Conservation (phyloP, 2,888 invertebrate species). For the Hetaerina titia region DNA sequence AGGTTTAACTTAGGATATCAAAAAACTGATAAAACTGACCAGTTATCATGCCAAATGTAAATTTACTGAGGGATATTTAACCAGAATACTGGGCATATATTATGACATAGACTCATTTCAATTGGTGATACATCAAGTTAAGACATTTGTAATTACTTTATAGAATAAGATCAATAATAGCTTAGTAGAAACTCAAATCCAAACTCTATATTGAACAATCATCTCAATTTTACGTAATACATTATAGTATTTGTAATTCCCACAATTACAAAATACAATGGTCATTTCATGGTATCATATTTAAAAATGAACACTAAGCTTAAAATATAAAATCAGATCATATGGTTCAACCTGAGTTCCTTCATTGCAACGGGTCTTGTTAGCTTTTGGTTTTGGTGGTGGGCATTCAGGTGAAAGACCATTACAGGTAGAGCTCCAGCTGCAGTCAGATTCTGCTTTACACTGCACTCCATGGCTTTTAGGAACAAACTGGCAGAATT, state of each 20-base stretch:
- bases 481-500: constrained; percentile 88
- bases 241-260: too few relatives aligned
- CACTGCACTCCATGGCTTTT: constrained; percentile 84
- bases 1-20: too few relatives aligned
- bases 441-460: constrained; percentile 93
- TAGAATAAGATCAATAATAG: too few relatives aligned
- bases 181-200: too few relatives aligned
- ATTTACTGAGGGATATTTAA: too few relatives aligned
- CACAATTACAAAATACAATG: too few relatives aligned
- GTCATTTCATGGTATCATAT: neutral
- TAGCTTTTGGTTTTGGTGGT: constrained; percentile 86
- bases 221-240: neutral
- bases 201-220: neutral
- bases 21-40: too few relatives aligned
- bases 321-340: neutral
- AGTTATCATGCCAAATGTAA: too few relatives aligned
- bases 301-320: neutral
- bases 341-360: constrained; percentile 83
- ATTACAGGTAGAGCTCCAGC: constrained; percentile 91
- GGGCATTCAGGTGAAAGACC: constrained; percentile 94
- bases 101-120: too few relatives aligned
- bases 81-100: too few relatives aligned
- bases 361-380: constrained; percentile 97
- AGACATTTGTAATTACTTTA: too few relatives aligned
- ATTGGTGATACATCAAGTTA: too few relatives aligned